Evolutionary conservation across 2,113 vertebrate genomes (phyloP), one percentile per base, ranked within the genome.

Genomic region (Pelecanus crispus): DNA sequence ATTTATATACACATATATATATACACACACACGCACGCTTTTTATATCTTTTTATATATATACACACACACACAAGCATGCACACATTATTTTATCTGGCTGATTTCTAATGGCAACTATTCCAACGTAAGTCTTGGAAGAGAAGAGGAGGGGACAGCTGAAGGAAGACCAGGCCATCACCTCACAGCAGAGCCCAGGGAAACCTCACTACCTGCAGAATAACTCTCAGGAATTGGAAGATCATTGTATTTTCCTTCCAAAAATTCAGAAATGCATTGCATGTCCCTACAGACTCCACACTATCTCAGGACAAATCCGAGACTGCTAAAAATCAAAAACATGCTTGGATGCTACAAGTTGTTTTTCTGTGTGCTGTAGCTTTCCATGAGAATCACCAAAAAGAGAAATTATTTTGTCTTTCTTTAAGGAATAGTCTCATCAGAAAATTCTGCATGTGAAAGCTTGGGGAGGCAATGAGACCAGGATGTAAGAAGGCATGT

Each of bases 81-180:
- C 1, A 16, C 0, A 1, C 12, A 26, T n/a, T 62, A 32, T 71
- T 94, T 95, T 84, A 79, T 34, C 66, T 95, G 42, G 14, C 21
- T 75, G 44, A 62, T 92, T 95, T 95, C 65, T 87, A 65, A 68
- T 10, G 75, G 24, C 47, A 81, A n/a, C 25, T 86, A 34, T 47
- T 88, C 59, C 32, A 67, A 17, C 4, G 0, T 7, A 78, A 40
- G 24, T 52, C 26, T 52, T 65, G 29, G 29, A 86, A 73, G 50
- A 86, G 32, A 16, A 86, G 40, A 59, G 21, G 15, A 83, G 83
- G 40, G 34, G 49, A 53, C n/a, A 78, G 19, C 34, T 62, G 53
- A 73, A 92, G 71, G 36, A 73, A 56, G 36, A 77, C 13, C 1
- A 2, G 45, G 40, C 50, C 47, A 9, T 26, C 2, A 2, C 18